These are phyloP conservation scores for Oplegnathus fasciatus DNA, from an alignment of 2,113 vertebrate genomes.

Conservation along the genomic window DNA sequence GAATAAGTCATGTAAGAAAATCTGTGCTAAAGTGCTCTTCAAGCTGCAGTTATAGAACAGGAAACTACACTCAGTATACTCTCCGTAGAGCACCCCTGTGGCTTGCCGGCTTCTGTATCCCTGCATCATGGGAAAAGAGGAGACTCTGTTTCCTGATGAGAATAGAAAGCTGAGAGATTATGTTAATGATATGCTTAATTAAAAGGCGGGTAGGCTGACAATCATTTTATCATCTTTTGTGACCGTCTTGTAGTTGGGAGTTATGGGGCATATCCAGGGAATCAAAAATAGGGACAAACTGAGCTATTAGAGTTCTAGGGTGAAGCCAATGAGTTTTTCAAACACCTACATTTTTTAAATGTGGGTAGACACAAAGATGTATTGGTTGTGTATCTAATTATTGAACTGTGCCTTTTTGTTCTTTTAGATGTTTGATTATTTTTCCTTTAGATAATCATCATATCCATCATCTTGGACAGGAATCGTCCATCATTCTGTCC, in stretches of 20 bases:
- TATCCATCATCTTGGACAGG: slow-evolving; percentile 40
- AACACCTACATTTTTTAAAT: background rate
- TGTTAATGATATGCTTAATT: slow-evolving; percentile 37
- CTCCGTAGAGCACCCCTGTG: slow-evolving; percentile 1
- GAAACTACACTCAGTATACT: slow-evolving; percentile 33
- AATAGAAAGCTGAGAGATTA: slow-evolving; percentile 32
- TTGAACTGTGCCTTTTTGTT: slow-evolving; percentile 26
- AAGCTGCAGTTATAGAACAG: slow-evolving; percentile 44
- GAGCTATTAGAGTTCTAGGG: background rate
- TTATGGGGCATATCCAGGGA: background rate
- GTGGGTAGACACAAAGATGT: slow-evolving; percentile 11
- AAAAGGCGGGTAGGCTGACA: background rate
- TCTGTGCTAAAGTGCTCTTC: slow-evolving; percentile 33
- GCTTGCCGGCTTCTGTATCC: slow-evolving; percentile 10
- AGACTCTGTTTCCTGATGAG: slow-evolving; percentile 21
- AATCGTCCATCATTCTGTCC: slow-evolving; percentile 46
- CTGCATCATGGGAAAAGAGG: slow-evolving; percentile 24
- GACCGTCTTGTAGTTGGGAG: background rate
- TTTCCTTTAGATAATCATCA: slow-evolving; percentile 21
- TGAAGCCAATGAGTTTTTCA: background rate
- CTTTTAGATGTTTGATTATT: slow-evolving; percentile 29
- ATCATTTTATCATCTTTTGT: slow-evolving; percentile 3
- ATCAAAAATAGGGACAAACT: background rate
- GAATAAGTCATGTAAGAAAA: slow-evolving; percentile 26
- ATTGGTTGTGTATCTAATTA: slow-evolving; percentile 31